Base-by-base conservation (phyloP, 2,888 invertebrate species). In the Agriopis aurantiaria region DNA sequence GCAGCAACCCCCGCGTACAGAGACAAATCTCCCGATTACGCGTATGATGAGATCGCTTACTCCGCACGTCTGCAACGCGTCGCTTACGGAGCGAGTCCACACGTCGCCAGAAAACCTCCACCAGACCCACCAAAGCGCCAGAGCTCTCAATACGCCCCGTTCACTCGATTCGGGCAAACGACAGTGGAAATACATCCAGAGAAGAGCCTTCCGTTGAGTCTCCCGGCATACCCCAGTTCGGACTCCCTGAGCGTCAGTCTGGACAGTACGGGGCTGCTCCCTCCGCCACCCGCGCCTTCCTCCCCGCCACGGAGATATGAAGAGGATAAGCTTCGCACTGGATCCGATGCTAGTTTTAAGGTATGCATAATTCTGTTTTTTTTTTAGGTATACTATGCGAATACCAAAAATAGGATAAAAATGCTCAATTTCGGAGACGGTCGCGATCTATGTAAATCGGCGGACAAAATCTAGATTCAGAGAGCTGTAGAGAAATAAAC, bases 291-390 rank as follows among this genome's bases (percentile, higher is more conserved):
- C 1, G 96, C 96, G 59, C 96, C 96, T 5, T 95, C 96, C 3
- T 96, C 96, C 7, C 96, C 96, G 0, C 96, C 96, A 33, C 70
- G 91, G 14, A 77, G 92, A 23, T 91, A 91, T 74, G 93, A 93
- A 7, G 93, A 92, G 1, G 92, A 93, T 67, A 92, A 93, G 66
- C 84, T 88, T 69, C 94, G 97, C 74, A 97, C 97, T 78, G 97
- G 97, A 53, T 97, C 97, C 79, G 97, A 97, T 89, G 97, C 97
- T 86, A 97, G 97, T 93, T 97, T 97, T 92, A 97, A 97, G 96
- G 97, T 97, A 87, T 88, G 75, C 78, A 62, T 43, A 10, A 8
- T 58, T 46, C 1, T 14, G 14, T 12, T 11, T 40, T 10, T 43
- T 40, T 10, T n/a, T 14, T 11, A 23, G 6, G 17, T 43, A 23